Evolutionary conservation across 1,140 invertebrate genomes (phyloP).

Genomic region (Sitophilus oryzae): DNA sequence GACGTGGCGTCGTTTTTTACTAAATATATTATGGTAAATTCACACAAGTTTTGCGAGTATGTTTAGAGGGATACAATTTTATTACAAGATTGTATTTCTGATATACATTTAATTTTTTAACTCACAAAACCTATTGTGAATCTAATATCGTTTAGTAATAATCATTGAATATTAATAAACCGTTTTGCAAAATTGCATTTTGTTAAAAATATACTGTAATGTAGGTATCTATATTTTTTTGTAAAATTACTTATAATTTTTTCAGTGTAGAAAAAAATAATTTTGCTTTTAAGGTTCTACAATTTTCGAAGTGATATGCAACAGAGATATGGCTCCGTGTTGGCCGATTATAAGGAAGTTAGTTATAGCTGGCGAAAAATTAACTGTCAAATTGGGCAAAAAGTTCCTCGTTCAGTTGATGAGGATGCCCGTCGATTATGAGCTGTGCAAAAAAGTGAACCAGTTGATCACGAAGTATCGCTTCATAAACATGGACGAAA

Average conservation of each 20-base stretch:
- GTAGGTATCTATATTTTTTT: not conserved
- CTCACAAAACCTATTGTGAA: not conserved
- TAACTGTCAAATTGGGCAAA: not conserved
- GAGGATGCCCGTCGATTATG: not conserved
- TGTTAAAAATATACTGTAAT: not conserved
- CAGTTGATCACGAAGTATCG: not conserved
- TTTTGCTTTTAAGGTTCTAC: conserved; percentile 4
- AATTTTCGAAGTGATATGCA: conserved; percentile 11
- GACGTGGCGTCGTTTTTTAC: too few species aligned
- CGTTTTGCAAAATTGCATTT: too few species aligned
- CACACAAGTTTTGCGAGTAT: too few species aligned
- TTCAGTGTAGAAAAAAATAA: too few species aligned
- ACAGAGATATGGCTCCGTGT: not conserved
- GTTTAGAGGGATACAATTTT: too few species aligned
- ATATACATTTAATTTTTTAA: too few species aligned
- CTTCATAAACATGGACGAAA: conserved; percentile 1
- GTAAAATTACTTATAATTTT: too few species aligned
- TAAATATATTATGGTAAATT: too few species aligned
- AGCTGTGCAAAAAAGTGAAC: conserved; percentile 10
- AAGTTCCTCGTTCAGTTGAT: conserved; percentile 6
- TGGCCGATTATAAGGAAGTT: conserved; percentile 13
- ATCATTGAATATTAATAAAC: too few species aligned
- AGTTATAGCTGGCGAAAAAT: not conserved
- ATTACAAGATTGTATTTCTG: too few species aligned
- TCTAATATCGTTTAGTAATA: too few species aligned